A percentile compares a stretch with the other conserved stretches of the same genome.
phyloP scores from a whole-genome alignment of 2,797 vertebrate genomes.

The Hydrolagus colliei region DNA sequence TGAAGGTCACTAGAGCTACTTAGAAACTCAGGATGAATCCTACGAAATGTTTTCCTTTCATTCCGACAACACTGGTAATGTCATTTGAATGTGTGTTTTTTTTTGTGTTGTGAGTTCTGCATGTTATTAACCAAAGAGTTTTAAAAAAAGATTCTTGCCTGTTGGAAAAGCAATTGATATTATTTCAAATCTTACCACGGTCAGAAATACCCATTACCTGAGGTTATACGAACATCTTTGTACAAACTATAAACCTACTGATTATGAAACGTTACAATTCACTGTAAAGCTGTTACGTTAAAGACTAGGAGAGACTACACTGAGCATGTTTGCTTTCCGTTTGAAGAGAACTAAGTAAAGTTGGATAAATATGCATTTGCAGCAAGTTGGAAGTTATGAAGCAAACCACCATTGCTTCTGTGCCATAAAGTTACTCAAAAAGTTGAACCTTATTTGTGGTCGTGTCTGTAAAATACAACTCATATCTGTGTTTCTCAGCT shows the following conservation, averaged over 20 bases:
- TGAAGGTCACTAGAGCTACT: not conserved
- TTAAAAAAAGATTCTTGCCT: not conserved
- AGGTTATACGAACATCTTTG: not conserved
- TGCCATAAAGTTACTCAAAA: not conserved
- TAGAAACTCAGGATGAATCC: not conserved
- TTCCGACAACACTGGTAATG: not conserved
- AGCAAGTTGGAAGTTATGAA: not conserved
- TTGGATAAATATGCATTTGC: not conserved
- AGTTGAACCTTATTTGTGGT: not conserved
- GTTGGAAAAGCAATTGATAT: not conserved
- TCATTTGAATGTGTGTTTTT: not conserved
- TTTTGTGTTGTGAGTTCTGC: not conserved
- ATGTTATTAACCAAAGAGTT: conserved; percentile 24
- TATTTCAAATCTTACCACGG: not conserved
- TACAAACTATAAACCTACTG: no score
- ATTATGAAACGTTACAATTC: no score
- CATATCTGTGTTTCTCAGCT: not conserved
- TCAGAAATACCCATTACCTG: not conserved
- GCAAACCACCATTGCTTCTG: not conserved
- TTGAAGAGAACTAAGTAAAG: not conserved
- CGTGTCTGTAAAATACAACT: not conserved
- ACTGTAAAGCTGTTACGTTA: not conserved
- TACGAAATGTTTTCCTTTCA: not conserved
- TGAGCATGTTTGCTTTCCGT: not conserved
- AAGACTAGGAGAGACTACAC: not conserved